phyloP scores from a whole-genome alignment of 2,888 invertebrate genomes.

The Sthenelais limicola region DNA sequence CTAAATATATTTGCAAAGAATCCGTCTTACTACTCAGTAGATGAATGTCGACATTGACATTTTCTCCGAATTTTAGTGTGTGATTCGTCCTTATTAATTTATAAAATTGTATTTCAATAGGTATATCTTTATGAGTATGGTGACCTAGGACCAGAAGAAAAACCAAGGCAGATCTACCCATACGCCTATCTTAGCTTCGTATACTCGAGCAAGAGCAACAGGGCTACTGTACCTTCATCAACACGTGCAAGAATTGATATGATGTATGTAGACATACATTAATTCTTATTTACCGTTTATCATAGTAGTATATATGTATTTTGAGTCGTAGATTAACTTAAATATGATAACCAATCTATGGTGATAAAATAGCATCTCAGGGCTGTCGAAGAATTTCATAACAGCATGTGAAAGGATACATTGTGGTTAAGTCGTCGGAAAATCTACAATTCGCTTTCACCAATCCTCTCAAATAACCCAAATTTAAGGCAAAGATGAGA shows the following conservation, averaged over 20 bases:
- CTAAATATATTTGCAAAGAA: too few species aligned
- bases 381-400: too few species aligned
- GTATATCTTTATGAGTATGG: conserved; percentile 63
- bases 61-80: background rate
- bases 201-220: conserved; percentile 20
- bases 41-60: too few species aligned
- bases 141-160: conserved; percentile 54
- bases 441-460: too few species aligned
- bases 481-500: too few species aligned
- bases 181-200: conserved; percentile 57
- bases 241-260: background rate
- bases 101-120: conserved; percentile 49
- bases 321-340: too few species aligned
- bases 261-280: background rate
- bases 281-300: background rate
- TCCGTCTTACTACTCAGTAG: too few species aligned
- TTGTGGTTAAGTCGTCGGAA: too few species aligned
- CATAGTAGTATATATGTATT: background rate
- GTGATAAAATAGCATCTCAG: too few species aligned
- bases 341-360: too few species aligned
- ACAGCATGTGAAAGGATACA: too few species aligned
- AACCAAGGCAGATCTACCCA: conserved; percentile 60
- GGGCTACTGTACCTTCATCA: background rate
- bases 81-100: background rate
- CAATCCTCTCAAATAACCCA: too few species aligned